Percentiles rank a stretch among this genome's conserved stretches.
phyloP scores from a whole-genome alignment of 2,113 vertebrate species.

The Nyctereutes procyonoides region DNA sequence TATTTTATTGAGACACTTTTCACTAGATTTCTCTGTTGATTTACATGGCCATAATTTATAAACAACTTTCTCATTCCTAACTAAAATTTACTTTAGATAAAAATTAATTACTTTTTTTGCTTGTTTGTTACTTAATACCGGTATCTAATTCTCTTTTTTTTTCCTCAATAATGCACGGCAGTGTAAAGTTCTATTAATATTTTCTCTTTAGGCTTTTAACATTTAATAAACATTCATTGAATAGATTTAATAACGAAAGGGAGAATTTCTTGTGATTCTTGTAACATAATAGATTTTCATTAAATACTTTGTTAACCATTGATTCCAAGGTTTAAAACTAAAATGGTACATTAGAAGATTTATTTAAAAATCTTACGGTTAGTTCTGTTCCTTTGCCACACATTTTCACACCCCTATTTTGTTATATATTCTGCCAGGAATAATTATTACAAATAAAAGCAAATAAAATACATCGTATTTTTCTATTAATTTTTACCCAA shows the following conservation, averaged over 20 bases:
- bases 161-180: background rate
- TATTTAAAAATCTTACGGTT: background rate
- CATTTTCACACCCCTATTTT: background rate
- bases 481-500: background rate
- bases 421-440: background rate
- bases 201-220: constrained; percentile 33
- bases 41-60: constrained; percentile 24
- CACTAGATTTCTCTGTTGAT: constrained; percentile 18
- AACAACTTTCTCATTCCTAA: constrained; percentile 28
- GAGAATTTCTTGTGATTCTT: background rate
- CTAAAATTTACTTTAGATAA: constrained; percentile 44
- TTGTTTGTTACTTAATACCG: constrained; percentile 12
- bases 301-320: constrained; percentile 30
- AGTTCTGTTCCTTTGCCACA: background rate
- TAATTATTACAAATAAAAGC: background rate
- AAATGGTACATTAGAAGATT: background rate
- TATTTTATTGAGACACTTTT: background rate
- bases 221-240: constrained; percentile 47
- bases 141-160: background rate
- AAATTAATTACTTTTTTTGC: background rate
- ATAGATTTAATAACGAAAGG: constrained; percentile 58
- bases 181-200: constrained; percentile 9
- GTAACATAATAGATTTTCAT: background rate
- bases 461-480: constrained; percentile 30
- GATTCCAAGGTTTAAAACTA: constrained; percentile 28